phyloP scores from a whole-genome alignment of 2,888 invertebrate species.

The Smittia aterrima region DNA sequence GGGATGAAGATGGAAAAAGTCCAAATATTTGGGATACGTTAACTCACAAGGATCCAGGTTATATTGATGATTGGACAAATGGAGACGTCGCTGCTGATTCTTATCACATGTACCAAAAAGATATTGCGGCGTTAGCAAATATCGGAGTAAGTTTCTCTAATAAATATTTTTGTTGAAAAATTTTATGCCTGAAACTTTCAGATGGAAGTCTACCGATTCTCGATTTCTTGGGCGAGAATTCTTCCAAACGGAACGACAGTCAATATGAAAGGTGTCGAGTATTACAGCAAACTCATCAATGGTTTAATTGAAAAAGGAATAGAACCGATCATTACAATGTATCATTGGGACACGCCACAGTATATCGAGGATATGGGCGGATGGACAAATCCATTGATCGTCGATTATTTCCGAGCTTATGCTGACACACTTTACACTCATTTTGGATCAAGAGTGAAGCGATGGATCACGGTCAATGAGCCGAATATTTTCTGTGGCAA shows the following conservation, averaged over 20 bases:
- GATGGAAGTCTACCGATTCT: constrained; percentile 59
- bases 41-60: constrained; percentile 49
- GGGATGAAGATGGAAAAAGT: constrained; percentile 59
- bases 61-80: constrained; percentile 54
- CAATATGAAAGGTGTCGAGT: constrained; percentile 61
- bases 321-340: constrained; percentile 54
- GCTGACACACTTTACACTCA: constrained; percentile 53
- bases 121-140: constrained; percentile 57
- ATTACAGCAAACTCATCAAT: constrained; percentile 65
- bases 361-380: constrained; percentile 60
- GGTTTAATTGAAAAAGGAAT: constrained; percentile 47
- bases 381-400: constrained; percentile 53
- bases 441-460: constrained; percentile 55
- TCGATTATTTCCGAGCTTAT: constrained; percentile 57
- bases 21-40: constrained; percentile 57
- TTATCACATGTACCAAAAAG: constrained; percentile 60
- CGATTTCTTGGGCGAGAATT: constrained; percentile 65
- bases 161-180: neutral
- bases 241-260: constrained; percentile 60
- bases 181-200: too few species aligned
- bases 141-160: constrained; percentile 52
- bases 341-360: constrained; percentile 59
- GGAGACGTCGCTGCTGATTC: constrained; percentile 63
- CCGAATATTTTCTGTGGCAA: constrained; percentile 53
- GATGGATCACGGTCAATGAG: constrained; percentile 63